Percentiles rank a stretch among this genome's conserved stretches.
phyloP scores from a whole-genome alignment of 2,888 invertebrate genomes.

The Hololepta plana region DNA sequence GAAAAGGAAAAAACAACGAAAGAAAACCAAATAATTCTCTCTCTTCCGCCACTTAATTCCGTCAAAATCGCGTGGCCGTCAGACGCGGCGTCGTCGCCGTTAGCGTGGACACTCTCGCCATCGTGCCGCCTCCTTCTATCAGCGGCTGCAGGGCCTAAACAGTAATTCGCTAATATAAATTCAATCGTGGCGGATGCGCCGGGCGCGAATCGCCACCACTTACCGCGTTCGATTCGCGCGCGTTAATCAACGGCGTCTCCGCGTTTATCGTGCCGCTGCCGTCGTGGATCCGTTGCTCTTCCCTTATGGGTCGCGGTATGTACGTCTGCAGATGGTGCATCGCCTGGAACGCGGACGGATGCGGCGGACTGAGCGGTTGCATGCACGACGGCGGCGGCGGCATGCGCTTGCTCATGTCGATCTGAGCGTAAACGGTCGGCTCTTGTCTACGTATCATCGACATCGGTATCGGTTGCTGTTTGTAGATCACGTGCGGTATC shows the following conservation, averaged over 20 bases:
- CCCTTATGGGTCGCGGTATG: conserved; percentile 20
- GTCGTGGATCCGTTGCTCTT: conserved; percentile 19
- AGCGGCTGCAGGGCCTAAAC: conserved; percentile 22
- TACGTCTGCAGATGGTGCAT: conserved; percentile 24
- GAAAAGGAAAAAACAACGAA: too few relatives aligned
- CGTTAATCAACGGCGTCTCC: conserved; percentile 23
- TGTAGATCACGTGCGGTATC: background rate
- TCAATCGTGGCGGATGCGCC: too few relatives aligned
- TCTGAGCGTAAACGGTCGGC: conserved; percentile 36
- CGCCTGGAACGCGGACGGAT: conserved; percentile 25
- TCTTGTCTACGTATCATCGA: conserved; percentile 27
- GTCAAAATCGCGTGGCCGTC: conserved; percentile 30
- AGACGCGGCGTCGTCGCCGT: conserved; percentile 23
- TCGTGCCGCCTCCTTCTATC: conserved; percentile 20
- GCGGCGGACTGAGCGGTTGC: conserved; percentile 24
- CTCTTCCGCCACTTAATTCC: conserved; percentile 23
- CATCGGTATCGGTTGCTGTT: conserved; percentile 20
- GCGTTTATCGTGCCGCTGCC: conserved; percentile 18
- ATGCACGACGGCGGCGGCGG: conserved; percentile 14
- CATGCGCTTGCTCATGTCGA: conserved; percentile 27
- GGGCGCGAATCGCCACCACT: too few relatives aligned
- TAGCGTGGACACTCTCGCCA: conserved; percentile 21
- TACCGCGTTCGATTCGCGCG: too few relatives aligned
- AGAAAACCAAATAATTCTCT: too few relatives aligned
- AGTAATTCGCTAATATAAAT: conserved; percentile 7